These are phyloP conservation scores for Callospermophilus lateralis DNA, from an alignment of 2,113 vertebrate species.

Conservation along the genomic window DNA sequence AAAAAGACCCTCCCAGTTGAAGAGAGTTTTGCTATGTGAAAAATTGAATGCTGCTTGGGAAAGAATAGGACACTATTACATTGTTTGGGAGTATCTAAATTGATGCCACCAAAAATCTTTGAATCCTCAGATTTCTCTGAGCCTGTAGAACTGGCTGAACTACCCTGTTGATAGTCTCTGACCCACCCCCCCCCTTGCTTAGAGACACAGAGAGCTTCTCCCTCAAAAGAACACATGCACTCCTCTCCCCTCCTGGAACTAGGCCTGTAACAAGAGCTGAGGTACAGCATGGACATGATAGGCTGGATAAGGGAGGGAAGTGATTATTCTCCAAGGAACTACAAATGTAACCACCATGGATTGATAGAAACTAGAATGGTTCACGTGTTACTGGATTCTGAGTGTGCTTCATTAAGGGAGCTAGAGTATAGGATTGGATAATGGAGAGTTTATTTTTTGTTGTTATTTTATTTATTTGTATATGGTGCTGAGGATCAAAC, in stretches of 20 bases:
- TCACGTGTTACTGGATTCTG: constrained; percentile 6
- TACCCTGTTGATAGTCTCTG: neutral
- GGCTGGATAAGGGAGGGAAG: neutral
- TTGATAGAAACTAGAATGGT: neutral
- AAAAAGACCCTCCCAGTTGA: neutral
- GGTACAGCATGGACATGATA: neutral
- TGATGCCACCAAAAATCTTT: constrained; percentile 25
- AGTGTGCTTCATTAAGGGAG: neutral
- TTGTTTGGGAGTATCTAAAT: neutral
- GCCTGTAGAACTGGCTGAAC: neutral
- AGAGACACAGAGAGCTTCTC: neutral
- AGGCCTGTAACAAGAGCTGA: neutral
- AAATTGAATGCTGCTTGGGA: neutral
- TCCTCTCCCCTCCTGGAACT: neutral
- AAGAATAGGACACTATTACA: neutral
- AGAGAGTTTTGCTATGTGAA: neutral
- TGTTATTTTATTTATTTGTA: no score
- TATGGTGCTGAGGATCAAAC: no score
- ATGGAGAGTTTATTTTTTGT: neutral
- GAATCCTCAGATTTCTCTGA: neutral
- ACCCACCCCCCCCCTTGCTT: neutral
- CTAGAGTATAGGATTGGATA: neutral
- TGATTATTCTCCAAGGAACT: neutral
- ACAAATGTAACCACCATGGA: neutral
- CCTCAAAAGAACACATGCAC: neutral